Percentiles rank a stretch among this genome's conserved stretches.
These are phyloP conservation scores for Anticlea derivata DNA, from an alignment of 2,888 invertebrate species.

Conservation along the genomic window DNA sequence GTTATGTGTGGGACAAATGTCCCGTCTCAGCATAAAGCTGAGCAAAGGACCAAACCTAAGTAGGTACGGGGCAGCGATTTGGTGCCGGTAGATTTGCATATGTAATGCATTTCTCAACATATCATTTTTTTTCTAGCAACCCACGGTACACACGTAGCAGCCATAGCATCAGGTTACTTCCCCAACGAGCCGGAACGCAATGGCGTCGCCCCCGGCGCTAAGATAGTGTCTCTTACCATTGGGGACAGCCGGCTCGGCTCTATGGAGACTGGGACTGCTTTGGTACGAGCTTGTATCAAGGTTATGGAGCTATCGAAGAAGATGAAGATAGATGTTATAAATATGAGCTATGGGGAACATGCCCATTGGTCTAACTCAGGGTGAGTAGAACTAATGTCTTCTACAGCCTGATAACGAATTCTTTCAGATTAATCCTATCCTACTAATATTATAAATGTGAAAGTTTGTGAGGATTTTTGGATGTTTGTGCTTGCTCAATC, in stretches of 20 bases:
- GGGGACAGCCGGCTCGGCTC: conserved; percentile 95
- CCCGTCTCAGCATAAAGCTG: no score
- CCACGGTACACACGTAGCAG: conserved; percentile 99
- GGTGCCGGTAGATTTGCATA: no score
- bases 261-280: conserved; percentile 98
- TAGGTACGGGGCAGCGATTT: no score
- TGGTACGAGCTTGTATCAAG: conserved; percentile 95
- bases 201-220: conserved; percentile 98
- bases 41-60: no score
- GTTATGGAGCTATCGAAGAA: conserved; percentile 88
- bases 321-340: conserved; percentile 92
- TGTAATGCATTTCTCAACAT: no score
- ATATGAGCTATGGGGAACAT: conserved; percentile 99
- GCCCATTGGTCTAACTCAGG: conserved; percentile 96
- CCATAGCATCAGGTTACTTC: conserved; percentile 96
- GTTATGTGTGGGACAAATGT: no score
- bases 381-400: conserved; percentile 73
- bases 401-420: no score
- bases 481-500: no score
- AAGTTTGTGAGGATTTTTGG: no score
- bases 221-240: conserved; percentile 95
- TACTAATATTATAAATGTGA: no score
- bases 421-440: no score
- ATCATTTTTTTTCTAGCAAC: conserved; percentile 88
- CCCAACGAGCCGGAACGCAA: conserved; percentile 93